These are phyloP conservation scores for Anolis carolinensis DNA, from an alignment of 2,113 vertebrate species.

Conservation along the genomic window DNA sequence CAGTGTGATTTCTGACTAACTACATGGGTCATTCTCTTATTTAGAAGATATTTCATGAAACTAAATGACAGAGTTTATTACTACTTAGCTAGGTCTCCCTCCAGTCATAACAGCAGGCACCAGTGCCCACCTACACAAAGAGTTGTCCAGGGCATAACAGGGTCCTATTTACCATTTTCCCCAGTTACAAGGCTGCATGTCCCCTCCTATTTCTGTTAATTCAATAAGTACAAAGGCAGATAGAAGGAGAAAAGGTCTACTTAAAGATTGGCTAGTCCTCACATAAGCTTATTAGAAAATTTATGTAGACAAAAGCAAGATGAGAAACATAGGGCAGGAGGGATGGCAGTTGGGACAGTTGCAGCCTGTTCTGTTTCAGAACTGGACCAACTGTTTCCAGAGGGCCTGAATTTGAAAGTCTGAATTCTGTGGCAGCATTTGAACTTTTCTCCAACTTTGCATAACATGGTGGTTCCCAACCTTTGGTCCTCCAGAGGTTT, in stretches of 20 bases:
- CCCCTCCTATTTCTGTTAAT: not conserved
- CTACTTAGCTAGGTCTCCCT: not conserved
- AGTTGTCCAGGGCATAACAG: not conserved
- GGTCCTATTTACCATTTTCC: not conserved
- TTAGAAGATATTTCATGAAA: conserved; percentile 72
- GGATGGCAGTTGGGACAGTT: too few relatives aligned
- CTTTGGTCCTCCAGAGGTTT: too few relatives aligned
- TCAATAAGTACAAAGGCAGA: not conserved
- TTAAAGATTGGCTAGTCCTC: not conserved
- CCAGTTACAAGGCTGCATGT: not conserved
- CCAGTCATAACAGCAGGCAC: not conserved
- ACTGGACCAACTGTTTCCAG: too few relatives aligned
- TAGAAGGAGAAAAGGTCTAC: not conserved
- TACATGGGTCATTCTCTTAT: conserved; percentile 65
- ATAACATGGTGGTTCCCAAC: too few relatives aligned
- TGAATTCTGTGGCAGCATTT: too few relatives aligned
- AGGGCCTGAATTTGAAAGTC: too few relatives aligned
- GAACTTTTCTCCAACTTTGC: too few relatives aligned
- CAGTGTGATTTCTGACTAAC: conserved; percentile 77
- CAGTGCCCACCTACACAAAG: not conserved
- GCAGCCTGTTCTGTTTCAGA: too few relatives aligned
- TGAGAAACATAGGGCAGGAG: too few relatives aligned
- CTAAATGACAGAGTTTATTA: conserved; percentile 60
- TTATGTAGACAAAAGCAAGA: too few relatives aligned
- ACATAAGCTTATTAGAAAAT: too few relatives aligned